Base-by-base conservation (phyloP, 2,888 invertebrate genomes). In the Holacanthella duospinosa region DNA sequence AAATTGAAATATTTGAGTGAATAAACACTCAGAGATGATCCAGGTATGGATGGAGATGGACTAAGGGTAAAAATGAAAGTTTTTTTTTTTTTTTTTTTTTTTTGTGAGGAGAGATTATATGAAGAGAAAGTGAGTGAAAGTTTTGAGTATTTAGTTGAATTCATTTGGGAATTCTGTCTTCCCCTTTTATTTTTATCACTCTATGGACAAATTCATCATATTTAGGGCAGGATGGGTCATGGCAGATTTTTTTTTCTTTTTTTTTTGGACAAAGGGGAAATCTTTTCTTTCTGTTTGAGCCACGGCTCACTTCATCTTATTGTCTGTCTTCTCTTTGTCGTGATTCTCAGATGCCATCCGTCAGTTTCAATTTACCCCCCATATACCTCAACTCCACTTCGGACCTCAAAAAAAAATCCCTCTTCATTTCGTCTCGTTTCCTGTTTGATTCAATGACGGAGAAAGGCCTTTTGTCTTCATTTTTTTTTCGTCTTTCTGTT, bases 181-280 rank as follows among this genome's bases (percentile, higher is more conserved):
- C 21, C 21, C 48, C 48, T 21, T 21, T 4, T 48, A 48, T 48
- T 28, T 55, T 56, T 61, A 48, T 66, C 62, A 66, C 66, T 66
- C 66, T n/a, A 66, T 62, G 66, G 62, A 64, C 63, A 66, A 66
- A 66, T 66, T 66, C 66, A 66, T 66, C 66, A 66, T 66, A 60
- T 64, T 66, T 63, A 55, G 36, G 59, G 55, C 60, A 60, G 65
- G 19, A 9, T 21, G 48, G 48, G 48, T 48, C 48, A 48, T 36
- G 36, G 36, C 36, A 48, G n/a, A n/a, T n/a, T n/a, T n/a, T n/a
- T n/a, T n/a, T n/a, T n/a, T n/a, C n/a, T n/a, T n/a, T n/a, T n/a
- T n/a, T n/a, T n/a, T n/a, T n/a, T n/a, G n/a, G n/a, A n/a, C 48
- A 48, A 48, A 48, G 48, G 48, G 48, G 48, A 48, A 48, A 48